Percentiles rank a stretch among this genome's conserved stretches.
Evolutionary conservation across 2,113 vertebrate genomes (phyloP).

Genomic region (Pycnonotus jocosus): DNA sequence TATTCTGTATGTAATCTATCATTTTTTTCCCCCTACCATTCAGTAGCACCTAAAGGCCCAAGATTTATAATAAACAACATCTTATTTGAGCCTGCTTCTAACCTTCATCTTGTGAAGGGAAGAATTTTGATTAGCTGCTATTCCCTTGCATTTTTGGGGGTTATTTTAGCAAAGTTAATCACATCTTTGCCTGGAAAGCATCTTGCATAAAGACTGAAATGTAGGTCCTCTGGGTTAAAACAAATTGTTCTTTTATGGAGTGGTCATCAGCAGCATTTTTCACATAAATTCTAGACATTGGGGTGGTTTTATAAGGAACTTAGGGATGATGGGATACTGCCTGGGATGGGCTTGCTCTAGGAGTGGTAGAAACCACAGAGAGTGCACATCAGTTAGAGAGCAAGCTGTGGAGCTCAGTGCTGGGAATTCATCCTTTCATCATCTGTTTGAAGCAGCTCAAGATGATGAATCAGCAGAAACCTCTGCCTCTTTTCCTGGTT

Average conservation of each 20-base stretch:
- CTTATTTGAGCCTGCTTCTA: background rate
- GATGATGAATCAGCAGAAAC: background rate
- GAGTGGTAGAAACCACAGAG: background rate
- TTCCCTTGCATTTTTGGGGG: background rate
- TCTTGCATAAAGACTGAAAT: background rate
- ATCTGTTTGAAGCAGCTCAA: background rate
- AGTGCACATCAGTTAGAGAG: background rate
- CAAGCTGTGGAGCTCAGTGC: background rate
- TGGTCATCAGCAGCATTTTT: background rate
- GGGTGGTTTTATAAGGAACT: background rate
- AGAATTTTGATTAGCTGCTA: background rate
- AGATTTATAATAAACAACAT: background rate
- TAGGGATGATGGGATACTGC: background rate
- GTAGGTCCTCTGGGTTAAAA: background rate
- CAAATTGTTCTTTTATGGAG: background rate
- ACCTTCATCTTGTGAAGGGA: background rate
- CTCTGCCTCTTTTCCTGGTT: background rate
- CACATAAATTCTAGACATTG: background rate
- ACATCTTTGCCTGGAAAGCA: background rate
- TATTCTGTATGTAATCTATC: slow-evolving; percentile 20
- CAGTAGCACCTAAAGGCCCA: background rate
- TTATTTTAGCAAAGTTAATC: background rate
- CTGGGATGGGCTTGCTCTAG: background rate
- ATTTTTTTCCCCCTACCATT: background rate
- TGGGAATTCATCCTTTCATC: background rate